Percentiles rank a stretch among this genome's conserved stretches.
These are phyloP conservation scores for Sorex fumeus DNA, from an alignment of 2,113 vertebrate genomes.

Conservation along the genomic window DNA sequence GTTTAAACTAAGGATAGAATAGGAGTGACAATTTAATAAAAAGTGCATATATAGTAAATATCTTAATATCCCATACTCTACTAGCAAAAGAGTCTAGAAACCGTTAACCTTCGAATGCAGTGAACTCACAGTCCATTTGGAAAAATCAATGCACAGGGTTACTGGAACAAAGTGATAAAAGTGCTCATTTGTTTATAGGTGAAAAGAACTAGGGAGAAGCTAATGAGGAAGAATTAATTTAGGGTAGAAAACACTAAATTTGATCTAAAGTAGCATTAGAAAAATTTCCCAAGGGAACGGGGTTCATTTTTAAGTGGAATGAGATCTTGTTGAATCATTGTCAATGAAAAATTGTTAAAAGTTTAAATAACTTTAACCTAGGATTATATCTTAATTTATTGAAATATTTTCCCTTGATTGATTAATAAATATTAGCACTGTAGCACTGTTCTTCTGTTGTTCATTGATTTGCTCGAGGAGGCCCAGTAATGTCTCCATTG, in stretches of 20 bases:
- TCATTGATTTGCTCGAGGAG: no score
- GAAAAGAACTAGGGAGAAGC: not conserved
- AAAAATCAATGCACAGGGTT: not conserved
- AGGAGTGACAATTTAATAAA: conserved; percentile 1
- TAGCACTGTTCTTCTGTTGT: no score
- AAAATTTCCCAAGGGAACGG: not conserved
- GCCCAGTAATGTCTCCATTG: no score
- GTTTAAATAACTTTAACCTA: not conserved
- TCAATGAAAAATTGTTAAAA: not conserved
- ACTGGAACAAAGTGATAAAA: not conserved
- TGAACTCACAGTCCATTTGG: not conserved
- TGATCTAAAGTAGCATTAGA: not conserved
- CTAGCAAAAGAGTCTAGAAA: not conserved
- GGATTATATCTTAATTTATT: not conserved
- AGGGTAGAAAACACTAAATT: not conserved
- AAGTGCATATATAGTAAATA: not conserved
- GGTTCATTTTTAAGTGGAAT: no score
- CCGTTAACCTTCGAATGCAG: not conserved
- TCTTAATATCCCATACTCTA: conserved; percentile 20
- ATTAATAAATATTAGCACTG: not conserved
- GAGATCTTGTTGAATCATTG: not conserved
- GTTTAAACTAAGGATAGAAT: conserved; percentile 44
- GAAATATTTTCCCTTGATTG: not conserved
- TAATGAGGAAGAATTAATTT: not conserved
- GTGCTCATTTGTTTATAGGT: not conserved